A percentile compares a stretch with the other conserved stretches of the same genome.
phyloP scores from a whole-genome alignment of 1,140 invertebrate species.

The Drosophila nigromelanica region DNA sequence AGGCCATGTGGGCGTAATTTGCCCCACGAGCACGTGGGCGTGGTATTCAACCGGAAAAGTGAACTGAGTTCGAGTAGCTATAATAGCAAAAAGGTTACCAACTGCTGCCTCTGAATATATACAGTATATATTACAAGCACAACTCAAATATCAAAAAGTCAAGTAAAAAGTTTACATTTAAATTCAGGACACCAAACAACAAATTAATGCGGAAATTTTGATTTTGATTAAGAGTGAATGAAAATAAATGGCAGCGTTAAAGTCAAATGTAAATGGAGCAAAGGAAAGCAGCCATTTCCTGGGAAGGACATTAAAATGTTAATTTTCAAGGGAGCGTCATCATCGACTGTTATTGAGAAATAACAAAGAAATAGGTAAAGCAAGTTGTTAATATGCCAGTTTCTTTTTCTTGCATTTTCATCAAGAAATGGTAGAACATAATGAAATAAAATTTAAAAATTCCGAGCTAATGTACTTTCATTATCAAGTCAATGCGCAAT shows the following conservation, averaged over 20 bases:
- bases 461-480: background rate
- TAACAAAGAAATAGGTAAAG: slow-evolving; percentile 7
- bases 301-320: slow-evolving; percentile 37
- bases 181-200: slow-evolving; percentile 35
- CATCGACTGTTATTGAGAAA: slow-evolving; percentile 8
- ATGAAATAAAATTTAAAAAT: background rate
- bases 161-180: slow-evolving; percentile 34
- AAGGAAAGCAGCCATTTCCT: slow-evolving; percentile 1
- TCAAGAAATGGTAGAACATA: background rate
- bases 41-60: slow-evolving; percentile 32
- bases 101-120: background rate
- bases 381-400: slow-evolving; percentile 2
- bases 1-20: slow-evolving; percentile 24
- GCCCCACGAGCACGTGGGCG: slow-evolving; percentile 28
- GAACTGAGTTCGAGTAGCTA: background rate
- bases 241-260: slow-evolving; percentile 32
- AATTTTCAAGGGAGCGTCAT: slow-evolving; percentile 7
- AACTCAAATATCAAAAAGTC: slow-evolving; percentile 24
- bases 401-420: background rate
- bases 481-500: too few species aligned
- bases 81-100: slow-evolving; percentile 18
- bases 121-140: slow-evolving; percentile 4
- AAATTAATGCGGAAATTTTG: slow-evolving; percentile 51
- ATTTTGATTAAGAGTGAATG: slow-evolving; percentile 50
- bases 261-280: slow-evolving; percentile 14